Evolutionary conservation across 2,888 invertebrate species (phyloP).

Genomic region (Dasysyrphus albostriatus): DNA sequence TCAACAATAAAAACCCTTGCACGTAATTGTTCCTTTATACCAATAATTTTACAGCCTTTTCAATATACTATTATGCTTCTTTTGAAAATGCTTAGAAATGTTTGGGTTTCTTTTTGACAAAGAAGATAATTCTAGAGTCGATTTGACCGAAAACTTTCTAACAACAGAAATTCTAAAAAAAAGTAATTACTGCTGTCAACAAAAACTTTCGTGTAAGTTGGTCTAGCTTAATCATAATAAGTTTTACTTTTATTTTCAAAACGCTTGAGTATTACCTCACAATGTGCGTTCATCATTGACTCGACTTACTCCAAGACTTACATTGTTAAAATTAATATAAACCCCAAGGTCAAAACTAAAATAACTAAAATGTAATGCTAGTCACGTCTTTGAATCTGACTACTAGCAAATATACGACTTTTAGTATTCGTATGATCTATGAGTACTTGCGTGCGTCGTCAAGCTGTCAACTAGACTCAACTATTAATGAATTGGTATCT

Average conservation of each 20-base stretch:
- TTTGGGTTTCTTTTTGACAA: no score
- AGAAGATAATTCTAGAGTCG: no score
- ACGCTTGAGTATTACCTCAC: background rate
- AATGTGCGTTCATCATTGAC: background rate
- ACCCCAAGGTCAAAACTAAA: constrained; percentile 56
- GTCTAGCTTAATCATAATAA: background rate
- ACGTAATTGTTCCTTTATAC: no score
- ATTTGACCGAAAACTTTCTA: no score
- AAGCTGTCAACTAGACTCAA: background rate
- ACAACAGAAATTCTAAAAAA: no score
- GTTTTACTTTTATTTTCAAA: background rate
- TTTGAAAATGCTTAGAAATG: no score
- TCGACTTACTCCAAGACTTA: background rate
- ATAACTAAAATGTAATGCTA: constrained; percentile 16
- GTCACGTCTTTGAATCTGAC: constrained; percentile 50
- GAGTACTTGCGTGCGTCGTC: background rate
- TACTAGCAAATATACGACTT: constrained; percentile 13
- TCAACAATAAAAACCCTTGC: no score
- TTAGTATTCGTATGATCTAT: background rate
- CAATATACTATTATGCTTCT: no score
- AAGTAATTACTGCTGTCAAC: background rate
- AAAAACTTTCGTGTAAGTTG: background rate
- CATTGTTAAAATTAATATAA: constrained; percentile 5
- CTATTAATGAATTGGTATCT: constrained; percentile 10
- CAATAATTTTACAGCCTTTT: no score